A percentile compares a stretch with the other conserved stretches of the same genome.
Conservation (phyloP, 2,797 vertebrate species). For the Neopelma chrysocephalum region DNA sequence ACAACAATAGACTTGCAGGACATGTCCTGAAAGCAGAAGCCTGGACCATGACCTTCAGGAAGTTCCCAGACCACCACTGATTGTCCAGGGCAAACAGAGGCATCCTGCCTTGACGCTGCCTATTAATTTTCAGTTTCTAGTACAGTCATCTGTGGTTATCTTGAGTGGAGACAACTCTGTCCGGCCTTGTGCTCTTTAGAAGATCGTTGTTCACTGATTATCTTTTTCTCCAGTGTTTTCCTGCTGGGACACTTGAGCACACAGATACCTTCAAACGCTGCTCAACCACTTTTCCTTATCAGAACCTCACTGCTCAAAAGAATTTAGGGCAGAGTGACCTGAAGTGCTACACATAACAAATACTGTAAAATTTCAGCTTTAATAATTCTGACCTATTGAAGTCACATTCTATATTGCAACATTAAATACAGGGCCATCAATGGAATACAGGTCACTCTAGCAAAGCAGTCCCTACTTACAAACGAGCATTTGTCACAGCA, state of each 20-base stretch:
- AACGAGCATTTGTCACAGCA: neutral
- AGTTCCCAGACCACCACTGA: neutral
- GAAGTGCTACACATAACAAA: neutral
- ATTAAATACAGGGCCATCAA: neutral
- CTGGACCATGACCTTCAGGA: neutral
- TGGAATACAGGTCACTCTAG: neutral
- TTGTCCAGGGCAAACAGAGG: neutral
- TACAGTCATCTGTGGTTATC: neutral
- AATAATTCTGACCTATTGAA: neutral
- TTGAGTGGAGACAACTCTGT: neutral
- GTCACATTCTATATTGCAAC: neutral
- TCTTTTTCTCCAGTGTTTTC: neutral
- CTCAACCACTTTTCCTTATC: neutral
- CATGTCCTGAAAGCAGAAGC: neutral
- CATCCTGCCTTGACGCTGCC: neutral
- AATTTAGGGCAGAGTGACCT: neutral
- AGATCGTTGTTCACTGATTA: neutral
- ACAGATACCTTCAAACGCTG: neutral
- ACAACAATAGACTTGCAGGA: slow-evolving; percentile 9
- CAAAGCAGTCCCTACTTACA: neutral
- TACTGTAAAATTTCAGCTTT: neutral
- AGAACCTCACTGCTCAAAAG: neutral
- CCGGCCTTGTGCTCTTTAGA: neutral
- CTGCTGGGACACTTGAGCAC: neutral
- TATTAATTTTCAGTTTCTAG: neutral